Base-by-base conservation (phyloP, 2,113 vertebrate species). In the Brachyhypopomus gauderio region DNA sequence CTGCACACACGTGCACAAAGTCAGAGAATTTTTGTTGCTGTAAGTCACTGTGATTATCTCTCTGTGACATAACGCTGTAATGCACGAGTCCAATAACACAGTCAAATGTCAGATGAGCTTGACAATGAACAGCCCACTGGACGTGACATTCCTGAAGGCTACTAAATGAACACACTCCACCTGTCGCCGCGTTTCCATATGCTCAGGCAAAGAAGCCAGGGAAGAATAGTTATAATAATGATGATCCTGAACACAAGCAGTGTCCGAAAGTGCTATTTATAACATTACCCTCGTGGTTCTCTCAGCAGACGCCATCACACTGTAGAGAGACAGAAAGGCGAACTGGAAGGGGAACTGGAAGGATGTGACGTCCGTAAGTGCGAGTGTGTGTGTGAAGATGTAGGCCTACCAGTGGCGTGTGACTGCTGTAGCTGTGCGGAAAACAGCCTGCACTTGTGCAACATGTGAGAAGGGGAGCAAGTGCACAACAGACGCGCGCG, bases 381-480 rank as follows among this genome's bases (percentile, higher is more conserved):
- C 12, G 45, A 52, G 14, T 14, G 3, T 14, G 3, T 14, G 45
- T 52, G 9, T 52, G 9, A 52, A 52, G 14, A 12, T 52, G 0
- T 14, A 52, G 45, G 12, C 12, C 45, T 52, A 52, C 45, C 38
- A 41, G 38, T 41, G 7, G 38, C 38, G 38, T 41, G 38, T 41
- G 3, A 41, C 38, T 41, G 45, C 12, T 38, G 7, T 64, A 38
- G 75, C 66, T 19, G n/a, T 34, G 0, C 75, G 80, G 78, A 81
- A 80, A 52, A 1, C 45, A 52, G 45, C 45, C 45, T 14, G 45
- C 45, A 14, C 45, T 52, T 52, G 45, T 52, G 45, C 12, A 52
- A 52, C 73, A 81, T 70, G 74, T 81, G 73, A 79, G 34, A 75
- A 23, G 72, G 80, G 34, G 85, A 55, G 58, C 80, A 88, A 82